phyloP scores from a whole-genome alignment of 2,113 vertebrate species.

The Brachypteracias leptosomus region DNA sequence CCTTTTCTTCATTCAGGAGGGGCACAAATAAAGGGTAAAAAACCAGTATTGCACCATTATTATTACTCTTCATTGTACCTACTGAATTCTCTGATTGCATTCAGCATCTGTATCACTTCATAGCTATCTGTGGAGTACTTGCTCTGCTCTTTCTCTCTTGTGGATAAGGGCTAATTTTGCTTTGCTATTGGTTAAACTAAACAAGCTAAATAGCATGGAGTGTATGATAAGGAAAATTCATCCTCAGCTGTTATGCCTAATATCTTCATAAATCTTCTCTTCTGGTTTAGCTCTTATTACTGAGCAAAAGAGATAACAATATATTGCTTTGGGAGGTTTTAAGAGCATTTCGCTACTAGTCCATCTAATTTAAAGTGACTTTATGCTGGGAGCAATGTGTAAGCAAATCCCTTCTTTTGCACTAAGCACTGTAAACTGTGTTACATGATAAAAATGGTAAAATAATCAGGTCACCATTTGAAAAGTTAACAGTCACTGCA shows the following conservation, averaged over 20 bases:
- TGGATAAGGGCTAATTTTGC: neutral
- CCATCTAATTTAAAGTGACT: slow-evolving; percentile 16
- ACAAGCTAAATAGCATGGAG: neutral
- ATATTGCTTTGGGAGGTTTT: neutral
- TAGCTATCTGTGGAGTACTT: neutral
- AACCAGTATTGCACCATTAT: neutral
- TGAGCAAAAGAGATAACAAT: neutral
- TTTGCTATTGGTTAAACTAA: neutral
- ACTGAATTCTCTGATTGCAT: neutral
- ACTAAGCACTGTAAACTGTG: neutral
- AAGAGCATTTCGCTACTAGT: neutral
- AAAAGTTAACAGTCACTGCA: neutral
- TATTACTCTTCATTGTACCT: neutral
- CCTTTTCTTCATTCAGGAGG: neutral
- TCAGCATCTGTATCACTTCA: neutral
- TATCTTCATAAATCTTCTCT: slow-evolving; percentile 26
- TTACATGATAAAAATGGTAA: neutral
- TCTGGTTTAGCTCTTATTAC: neutral
- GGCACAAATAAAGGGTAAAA: neutral
- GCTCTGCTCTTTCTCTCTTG: neutral
- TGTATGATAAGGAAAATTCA: neutral
- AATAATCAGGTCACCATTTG: neutral
- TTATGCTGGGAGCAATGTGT: neutral
- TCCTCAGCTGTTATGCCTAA: neutral
- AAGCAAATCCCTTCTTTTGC: slow-evolving; percentile 15